Evolutionary conservation across 1,140 invertebrate genomes (phyloP).

Genomic region (Thaumatotibia leucotreta): DNA sequence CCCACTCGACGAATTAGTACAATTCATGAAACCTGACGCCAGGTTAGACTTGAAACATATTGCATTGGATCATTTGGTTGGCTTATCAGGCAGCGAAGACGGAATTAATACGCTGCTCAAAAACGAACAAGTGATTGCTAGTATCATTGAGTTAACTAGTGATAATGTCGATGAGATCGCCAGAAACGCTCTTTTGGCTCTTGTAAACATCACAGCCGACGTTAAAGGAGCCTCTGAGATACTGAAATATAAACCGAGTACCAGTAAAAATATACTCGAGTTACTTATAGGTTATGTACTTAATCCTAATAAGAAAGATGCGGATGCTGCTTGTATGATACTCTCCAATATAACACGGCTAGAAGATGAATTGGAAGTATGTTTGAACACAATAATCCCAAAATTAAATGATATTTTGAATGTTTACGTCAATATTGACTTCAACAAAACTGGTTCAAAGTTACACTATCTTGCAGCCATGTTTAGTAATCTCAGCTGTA

Average conservation of each 20-base stretch:
- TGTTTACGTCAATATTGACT: slow-evolving; percentile 82
- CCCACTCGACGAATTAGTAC: slow-evolving; percentile 52
- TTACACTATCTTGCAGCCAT: slow-evolving; percentile 86
- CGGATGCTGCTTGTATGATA: slow-evolving; percentile 88
- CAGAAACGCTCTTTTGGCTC: slow-evolving; percentile 82
- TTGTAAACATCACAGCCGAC: slow-evolving; percentile 86
- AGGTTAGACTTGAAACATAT: slow-evolving; percentile 61
- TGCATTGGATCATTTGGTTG: slow-evolving; percentile 67
- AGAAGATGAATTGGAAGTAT: slow-evolving; percentile 78
- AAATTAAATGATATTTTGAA: slow-evolving; percentile 81
- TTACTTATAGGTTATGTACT: slow-evolving; percentile 67
- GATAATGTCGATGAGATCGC: slow-evolving; percentile 79
- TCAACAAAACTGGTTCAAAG: slow-evolving; percentile 82
- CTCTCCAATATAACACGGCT: slow-evolving; percentile 88
- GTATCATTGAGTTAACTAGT: slow-evolving; percentile 80
- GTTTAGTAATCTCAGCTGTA: slow-evolving; percentile 84
- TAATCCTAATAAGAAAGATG: slow-evolving; percentile 75
- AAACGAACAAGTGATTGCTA: slow-evolving; percentile 77
- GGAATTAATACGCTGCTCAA: slow-evolving; percentile 79
- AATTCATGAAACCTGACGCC: slow-evolving; percentile 53
- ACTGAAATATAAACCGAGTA: slow-evolving; percentile 62
- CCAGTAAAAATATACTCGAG: slow-evolving; percentile 48
- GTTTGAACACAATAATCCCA: slow-evolving; percentile 77
- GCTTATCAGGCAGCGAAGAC: slow-evolving; percentile 81
- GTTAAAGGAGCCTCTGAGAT: slow-evolving; percentile 77